Conservation (phyloP, 2,888 invertebrate genomes). For the Lasius platythorax region DNA sequence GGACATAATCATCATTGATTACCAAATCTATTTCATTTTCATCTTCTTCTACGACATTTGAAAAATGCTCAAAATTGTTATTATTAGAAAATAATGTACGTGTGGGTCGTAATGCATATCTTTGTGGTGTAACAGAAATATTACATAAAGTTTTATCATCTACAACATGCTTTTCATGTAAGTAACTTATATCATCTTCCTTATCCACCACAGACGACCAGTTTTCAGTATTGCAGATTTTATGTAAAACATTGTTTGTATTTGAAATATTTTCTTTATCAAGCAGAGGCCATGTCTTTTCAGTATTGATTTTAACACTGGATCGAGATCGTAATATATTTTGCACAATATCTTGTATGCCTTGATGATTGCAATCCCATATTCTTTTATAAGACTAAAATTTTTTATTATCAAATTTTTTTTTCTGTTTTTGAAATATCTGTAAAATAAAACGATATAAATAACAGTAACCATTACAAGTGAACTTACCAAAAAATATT, state of each 20-base stretch:
- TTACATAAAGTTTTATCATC: background rate
- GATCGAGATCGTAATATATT: background rate
- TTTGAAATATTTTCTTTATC: background rate
- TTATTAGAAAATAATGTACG: background rate
- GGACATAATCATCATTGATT: background rate
- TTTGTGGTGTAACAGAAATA: background rate
- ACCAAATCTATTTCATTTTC: background rate
- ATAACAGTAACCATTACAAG: too few relatives aligned
- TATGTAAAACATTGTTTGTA: background rate
- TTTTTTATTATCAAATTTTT: background rate
- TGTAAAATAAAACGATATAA: background rate
- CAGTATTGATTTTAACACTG: background rate
- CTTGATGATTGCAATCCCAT: background rate
- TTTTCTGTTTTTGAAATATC: slow-evolving; percentile 13
- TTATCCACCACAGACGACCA: background rate
- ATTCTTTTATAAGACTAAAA: background rate
- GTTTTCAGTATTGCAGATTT: background rate
- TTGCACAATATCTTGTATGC: background rate
- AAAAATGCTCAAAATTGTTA: background rate
- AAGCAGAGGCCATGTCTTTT: background rate
- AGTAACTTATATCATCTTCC: background rate
- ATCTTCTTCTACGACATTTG: background rate
- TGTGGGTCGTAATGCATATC: background rate
- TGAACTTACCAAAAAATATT: too few relatives aligned
- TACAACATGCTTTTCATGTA: background rate